phyloP scores from a whole-genome alignment of 2,888 invertebrate species.

The Ochropleura plecta region DNA sequence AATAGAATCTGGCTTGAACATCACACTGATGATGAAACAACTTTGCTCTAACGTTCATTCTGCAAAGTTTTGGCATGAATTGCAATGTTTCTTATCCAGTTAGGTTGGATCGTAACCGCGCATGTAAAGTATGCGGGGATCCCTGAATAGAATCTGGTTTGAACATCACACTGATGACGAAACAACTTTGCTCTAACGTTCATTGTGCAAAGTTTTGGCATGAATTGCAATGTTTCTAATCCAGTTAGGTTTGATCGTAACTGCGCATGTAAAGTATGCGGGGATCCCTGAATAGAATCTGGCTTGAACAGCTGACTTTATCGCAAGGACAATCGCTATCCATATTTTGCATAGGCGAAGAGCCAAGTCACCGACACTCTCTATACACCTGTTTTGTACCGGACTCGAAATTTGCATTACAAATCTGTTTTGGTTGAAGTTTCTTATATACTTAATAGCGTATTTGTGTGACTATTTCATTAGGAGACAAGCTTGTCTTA shows the following conservation, averaged over 20 bases:
- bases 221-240: conserved; percentile 29
- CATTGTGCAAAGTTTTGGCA: conserved; percentile 11
- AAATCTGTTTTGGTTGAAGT: conserved; percentile 9
- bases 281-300: conserved; percentile 48
- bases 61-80: conserved; percentile 15
- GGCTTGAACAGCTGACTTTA: conserved; percentile 45
- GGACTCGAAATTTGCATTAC: conserved; percentile 36
- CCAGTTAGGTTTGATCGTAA: conserved; percentile 23
- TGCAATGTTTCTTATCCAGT: conserved; percentile 36
- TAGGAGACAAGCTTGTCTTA: neutral
- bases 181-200: neutral
- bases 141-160: conserved; percentile 50
- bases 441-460: conserved; percentile 15
- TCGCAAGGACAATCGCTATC: conserved; percentile 44
- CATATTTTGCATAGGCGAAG: conserved; percentile 56
- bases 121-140: conserved; percentile 30
- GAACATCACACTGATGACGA: conserved; percentile 13
- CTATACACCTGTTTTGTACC: conserved; percentile 56
- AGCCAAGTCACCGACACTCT: conserved; percentile 58
- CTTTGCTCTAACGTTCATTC: neutral
- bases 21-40: neutral
- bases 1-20: conserved; percentile 49
- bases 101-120: conserved; percentile 20
- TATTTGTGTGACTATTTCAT: neutral
- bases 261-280: conserved; percentile 32